These are phyloP conservation scores for Drosophila kanapiae DNA, from an alignment of 1,140 invertebrate species.

Conservation along the genomic window DNA sequence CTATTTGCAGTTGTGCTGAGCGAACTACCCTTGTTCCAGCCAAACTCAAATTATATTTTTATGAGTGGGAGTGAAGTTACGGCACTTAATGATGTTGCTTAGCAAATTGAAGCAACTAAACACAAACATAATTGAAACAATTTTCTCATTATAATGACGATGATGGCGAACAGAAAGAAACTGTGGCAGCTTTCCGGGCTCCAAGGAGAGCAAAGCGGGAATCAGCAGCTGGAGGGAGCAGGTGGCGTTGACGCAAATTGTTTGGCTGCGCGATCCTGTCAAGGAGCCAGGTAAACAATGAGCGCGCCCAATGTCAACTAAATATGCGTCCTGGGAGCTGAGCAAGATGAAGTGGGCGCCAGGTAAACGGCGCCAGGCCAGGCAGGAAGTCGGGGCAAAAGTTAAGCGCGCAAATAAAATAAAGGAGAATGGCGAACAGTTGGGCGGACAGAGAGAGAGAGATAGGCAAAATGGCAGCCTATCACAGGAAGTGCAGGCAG, in stretches of 20 bases:
- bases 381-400: slow-evolving; percentile 62
- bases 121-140: slow-evolving; percentile 84
- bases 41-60: slow-evolving; percentile 76
- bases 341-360: slow-evolving; percentile 71
- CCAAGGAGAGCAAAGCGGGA: background rate
- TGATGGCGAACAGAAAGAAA: slow-evolving; percentile 48
- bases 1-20: slow-evolving; percentile 46
- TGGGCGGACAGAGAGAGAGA: slow-evolving; percentile 25
- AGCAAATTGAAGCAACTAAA: slow-evolving; percentile 84
- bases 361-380: slow-evolving; percentile 48
- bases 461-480: slow-evolving; percentile 15
- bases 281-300: slow-evolving; percentile 75
- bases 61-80: slow-evolving; percentile 64
- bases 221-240: slow-evolving; percentile 19
- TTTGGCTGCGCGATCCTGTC: slow-evolving; percentile 69
- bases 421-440: slow-evolving; percentile 37
- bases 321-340: slow-evolving; percentile 68
- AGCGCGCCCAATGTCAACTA: slow-evolving; percentile 65
- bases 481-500: slow-evolving; percentile 58
- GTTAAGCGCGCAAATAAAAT: slow-evolving; percentile 73
- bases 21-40: slow-evolving; percentile 58
- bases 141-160: slow-evolving; percentile 81
- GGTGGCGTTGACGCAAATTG: slow-evolving; percentile 76
- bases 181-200: slow-evolving; percentile 18
- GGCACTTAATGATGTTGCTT: slow-evolving; percentile 83